phyloP scores from a whole-genome alignment of 2,113 vertebrate species.

The human region DNA sequence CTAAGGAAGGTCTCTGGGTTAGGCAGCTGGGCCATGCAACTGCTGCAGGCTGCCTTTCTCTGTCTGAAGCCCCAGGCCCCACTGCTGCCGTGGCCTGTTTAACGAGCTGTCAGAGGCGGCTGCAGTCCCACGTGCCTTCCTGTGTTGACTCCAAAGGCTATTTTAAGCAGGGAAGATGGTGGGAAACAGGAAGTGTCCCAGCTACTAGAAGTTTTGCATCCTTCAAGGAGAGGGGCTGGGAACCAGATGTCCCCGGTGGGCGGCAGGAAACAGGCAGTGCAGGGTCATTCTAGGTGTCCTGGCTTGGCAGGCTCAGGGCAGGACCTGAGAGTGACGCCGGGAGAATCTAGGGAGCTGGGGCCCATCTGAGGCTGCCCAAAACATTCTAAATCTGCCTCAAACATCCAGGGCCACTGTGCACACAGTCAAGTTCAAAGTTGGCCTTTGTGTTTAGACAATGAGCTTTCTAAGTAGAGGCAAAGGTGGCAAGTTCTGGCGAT shows the following conservation, averaged over 20 bases:
- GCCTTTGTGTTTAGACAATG: background rate
- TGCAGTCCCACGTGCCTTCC: slow-evolving; percentile 72
- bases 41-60: background rate
- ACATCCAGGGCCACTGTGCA: background rate
- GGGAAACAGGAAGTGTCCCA: slow-evolving; percentile 78
- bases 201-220: slow-evolving; percentile 52
- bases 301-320: background rate
- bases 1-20: background rate
- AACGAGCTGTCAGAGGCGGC: slow-evolving; percentile 53
- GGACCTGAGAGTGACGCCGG: background rate
- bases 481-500: background rate
- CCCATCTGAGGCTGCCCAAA: background rate
- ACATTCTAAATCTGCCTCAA: background rate
- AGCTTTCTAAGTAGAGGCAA: background rate
- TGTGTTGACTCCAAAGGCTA: slow-evolving; percentile 80
- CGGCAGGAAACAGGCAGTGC: slow-evolving; percentile 52
- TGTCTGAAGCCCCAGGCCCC: slow-evolving; percentile 45
- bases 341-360: background rate
- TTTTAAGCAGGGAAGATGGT: slow-evolving; percentile 77
- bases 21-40: background rate
- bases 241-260: slow-evolving; percentile 65
- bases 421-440: background rate
- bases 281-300: background rate
- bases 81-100: slow-evolving; percentile 35
- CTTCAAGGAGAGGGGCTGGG: slow-evolving; percentile 63